Percentiles rank a stretch among this genome's conserved stretches.
Conservation (phyloP, 2,797 vertebrate genomes). For the Caiman crocodilus region DNA sequence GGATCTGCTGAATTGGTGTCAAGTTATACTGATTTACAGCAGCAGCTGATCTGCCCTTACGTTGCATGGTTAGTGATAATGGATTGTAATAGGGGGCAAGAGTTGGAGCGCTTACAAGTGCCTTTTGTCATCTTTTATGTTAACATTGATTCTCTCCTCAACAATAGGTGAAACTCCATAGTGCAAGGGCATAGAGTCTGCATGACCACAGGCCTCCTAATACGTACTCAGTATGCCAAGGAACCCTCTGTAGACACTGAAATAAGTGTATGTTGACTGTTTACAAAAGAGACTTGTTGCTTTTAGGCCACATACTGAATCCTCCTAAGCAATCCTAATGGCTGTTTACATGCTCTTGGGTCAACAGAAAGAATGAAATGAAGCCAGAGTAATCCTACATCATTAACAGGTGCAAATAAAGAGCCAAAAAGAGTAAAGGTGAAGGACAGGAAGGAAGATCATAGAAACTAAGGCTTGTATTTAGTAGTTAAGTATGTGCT, state of each 20-base stretch:
- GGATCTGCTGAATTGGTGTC: background rate
- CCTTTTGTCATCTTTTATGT: background rate
- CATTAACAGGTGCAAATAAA: background rate
- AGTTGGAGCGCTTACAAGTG: background rate
- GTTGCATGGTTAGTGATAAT: background rate
- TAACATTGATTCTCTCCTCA: background rate
- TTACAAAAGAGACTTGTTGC: background rate
- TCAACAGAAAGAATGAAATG: background rate
- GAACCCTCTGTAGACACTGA: background rate
- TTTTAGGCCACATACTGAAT: background rate
- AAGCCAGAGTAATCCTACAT: background rate
- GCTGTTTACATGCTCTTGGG: background rate
- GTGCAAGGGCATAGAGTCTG: background rate
- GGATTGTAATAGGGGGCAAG: background rate
- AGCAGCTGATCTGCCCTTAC: accelerated
- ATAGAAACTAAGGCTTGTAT: background rate
- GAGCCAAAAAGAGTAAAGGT: background rate
- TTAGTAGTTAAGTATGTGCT: background rate
- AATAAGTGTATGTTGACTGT: background rate
- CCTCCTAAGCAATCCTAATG: background rate
- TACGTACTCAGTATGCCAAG: background rate
- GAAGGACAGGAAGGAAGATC: background rate
- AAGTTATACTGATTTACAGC: background rate
- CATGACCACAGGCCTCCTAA: background rate
- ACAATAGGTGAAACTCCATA: background rate